A percentile compares a stretch with the other conserved stretches of the same genome.
Evolutionary conservation across 2,797 vertebrate species (phyloP).

Genomic region (Hemibagrus guttatus): DNA sequence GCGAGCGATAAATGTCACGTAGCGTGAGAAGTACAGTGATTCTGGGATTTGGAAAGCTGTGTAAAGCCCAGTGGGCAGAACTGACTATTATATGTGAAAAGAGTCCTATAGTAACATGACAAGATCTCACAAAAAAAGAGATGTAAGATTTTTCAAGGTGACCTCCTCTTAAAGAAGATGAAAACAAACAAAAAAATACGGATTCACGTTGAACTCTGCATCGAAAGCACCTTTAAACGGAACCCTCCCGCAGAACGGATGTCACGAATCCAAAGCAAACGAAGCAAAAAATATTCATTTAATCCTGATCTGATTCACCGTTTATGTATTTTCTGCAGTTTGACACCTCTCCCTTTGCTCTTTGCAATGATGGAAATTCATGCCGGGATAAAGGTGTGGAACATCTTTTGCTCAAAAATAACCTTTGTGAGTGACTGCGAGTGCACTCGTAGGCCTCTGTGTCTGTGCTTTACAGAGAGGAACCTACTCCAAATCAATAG

Average conservation of each 20-base stretch:
- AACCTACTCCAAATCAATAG: conserved; percentile 36
- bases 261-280: conserved; percentile 19
- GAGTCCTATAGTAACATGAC: not conserved
- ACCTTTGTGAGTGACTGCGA: not conserved
- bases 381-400: not conserved
- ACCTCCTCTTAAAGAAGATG: not conserved
- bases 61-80: not conserved
- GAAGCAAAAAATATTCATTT: conserved; percentile 13
- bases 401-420: not conserved
- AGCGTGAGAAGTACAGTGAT: not conserved
- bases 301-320: conserved; percentile 6
- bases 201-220: conserved; percentile 31
- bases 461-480: conserved; percentile 18
- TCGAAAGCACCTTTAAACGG: conserved; percentile 10
- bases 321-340: not conserved
- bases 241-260: conserved; percentile 3
- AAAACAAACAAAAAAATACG: conserved; percentile 8
- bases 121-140: not conserved
- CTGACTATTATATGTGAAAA: not conserved
- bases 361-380: not conserved
- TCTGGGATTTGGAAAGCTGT: not conserved
- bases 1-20: not conserved
- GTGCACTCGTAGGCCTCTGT: not conserved
- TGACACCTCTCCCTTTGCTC: not conserved
- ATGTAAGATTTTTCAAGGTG: not conserved